phyloP scores from a whole-genome alignment of 2,797 vertebrate species.

The Acropternis orthonyx region DNA sequence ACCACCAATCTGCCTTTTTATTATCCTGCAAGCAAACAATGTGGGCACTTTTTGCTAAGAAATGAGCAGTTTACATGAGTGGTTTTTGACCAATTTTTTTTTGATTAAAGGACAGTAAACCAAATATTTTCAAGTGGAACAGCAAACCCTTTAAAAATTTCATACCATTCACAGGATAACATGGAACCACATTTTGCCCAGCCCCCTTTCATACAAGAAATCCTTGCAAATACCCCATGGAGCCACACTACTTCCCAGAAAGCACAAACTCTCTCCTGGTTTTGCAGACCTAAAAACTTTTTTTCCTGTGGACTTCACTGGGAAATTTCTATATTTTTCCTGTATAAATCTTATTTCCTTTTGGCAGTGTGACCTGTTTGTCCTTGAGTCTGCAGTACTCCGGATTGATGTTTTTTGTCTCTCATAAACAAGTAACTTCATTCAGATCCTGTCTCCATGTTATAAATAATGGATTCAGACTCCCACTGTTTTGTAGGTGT shows the following conservation, averaged over 20 bases:
- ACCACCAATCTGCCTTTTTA: conserved; percentile 19
- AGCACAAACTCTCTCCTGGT: not conserved
- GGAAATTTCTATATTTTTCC: not conserved
- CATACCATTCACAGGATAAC: not conserved
- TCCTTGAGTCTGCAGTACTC: not conserved
- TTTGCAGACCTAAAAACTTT: not conserved
- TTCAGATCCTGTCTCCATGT: not conserved
- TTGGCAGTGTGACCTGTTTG: not conserved
- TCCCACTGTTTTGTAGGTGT: not conserved
- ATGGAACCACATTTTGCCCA: rapidly evolving
- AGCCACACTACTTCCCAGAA: not conserved
- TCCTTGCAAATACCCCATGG: not conserved
- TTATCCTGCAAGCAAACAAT: conserved; percentile 1
- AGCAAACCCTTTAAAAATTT: not conserved
- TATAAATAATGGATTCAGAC: not conserved
- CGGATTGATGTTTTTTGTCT: not conserved
- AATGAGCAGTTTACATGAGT: not conserved
- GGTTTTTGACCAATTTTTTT: not conserved
- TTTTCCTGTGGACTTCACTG: not conserved
- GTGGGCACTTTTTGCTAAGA: not conserved
- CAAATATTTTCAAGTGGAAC: not conserved
- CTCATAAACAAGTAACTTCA: not conserved
- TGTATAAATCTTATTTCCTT: not conserved
- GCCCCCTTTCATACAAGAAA: not conserved
- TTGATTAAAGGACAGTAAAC: not conserved